phyloP scores from a whole-genome alignment of 2,888 invertebrate species.

The Mythimna loreyi region DNA sequence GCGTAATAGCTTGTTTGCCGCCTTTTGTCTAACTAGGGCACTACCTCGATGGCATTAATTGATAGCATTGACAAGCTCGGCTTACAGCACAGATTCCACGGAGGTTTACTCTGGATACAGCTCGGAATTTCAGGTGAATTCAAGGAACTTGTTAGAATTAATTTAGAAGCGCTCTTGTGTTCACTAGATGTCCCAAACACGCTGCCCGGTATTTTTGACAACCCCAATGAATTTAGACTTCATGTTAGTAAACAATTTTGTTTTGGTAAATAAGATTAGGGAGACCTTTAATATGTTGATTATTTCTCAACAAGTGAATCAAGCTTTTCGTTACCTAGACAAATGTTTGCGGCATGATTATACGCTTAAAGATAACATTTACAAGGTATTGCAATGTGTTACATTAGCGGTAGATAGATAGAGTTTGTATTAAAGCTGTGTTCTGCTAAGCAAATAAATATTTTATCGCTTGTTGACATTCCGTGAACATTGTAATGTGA shows the following conservation, averaged over 20 bases:
- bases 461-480: constrained; percentile 81
- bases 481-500: constrained; percentile 80
- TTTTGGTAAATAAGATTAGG: constrained; percentile 42
- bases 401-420: constrained; percentile 37
- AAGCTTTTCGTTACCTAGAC: constrained; percentile 35
- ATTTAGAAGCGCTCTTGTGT: constrained; percentile 50
- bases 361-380: constrained; percentile 32
- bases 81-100: constrained; percentile 71
- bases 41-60: constrained; percentile 83
- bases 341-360: constrained; percentile 28
- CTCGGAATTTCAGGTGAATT: constrained; percentile 66
- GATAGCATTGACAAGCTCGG: constrained; percentile 82
- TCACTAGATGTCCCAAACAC: constrained; percentile 22
- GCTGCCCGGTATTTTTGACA: constrained; percentile 23
- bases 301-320: constrained; percentile 37
- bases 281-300: constrained; percentile 43
- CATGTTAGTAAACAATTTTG: constrained; percentile 47
- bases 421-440: constrained; percentile 56
- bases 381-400: constrained; percentile 35
- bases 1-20: constrained; percentile 78
- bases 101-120: constrained; percentile 61
- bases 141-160: constrained; percentile 55
- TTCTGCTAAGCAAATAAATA: constrained; percentile 75
- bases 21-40: constrained; percentile 84
- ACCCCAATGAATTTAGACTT: constrained; percentile 30